A percentile compares a stretch with the other conserved stretches of the same genome.
Conservation (phyloP, 2,797 vertebrate species). For the Cercopithecus diana region DNA sequence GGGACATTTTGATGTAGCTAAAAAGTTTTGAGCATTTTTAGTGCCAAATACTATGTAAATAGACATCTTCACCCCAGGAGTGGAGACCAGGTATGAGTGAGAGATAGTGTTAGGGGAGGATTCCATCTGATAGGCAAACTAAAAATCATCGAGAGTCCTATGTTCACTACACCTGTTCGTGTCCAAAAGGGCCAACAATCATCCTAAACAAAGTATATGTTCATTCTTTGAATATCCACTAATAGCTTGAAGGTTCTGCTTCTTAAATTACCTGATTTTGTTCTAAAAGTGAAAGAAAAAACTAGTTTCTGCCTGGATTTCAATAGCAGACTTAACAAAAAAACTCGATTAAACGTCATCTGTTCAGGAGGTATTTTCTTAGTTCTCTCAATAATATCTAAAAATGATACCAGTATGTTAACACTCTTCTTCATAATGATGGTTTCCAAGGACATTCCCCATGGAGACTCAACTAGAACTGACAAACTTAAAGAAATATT, state of each 20-base stretch:
- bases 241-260: not conserved
- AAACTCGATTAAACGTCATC: not conserved
- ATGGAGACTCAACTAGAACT: not conserved
- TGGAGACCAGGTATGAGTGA: not conserved
- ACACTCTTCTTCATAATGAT: not conserved
- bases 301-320: not conserved
- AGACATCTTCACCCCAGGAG: not conserved
- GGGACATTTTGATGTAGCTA: not conserved
- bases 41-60: not conserved
- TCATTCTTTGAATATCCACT: not conserved
- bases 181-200: not conserved
- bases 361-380: not conserved
- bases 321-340: not conserved
- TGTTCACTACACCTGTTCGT: not conserved
- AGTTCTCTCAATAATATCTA: not conserved
- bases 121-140: not conserved
- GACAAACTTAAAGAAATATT: not conserved
- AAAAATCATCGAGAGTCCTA: not conserved
- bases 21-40: not conserved
- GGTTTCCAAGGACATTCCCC: not conserved
- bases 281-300: not conserved
- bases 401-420: not conserved
- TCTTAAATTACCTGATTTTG: conserved; percentile 15
- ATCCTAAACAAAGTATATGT: not conserved
- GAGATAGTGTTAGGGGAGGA: not conserved